A percentile compares a stretch with the other conserved stretches of the same genome.
Evolutionary conservation across 2,888 invertebrate genomes (phyloP).

Genomic region (Busseola fusca): DNA sequence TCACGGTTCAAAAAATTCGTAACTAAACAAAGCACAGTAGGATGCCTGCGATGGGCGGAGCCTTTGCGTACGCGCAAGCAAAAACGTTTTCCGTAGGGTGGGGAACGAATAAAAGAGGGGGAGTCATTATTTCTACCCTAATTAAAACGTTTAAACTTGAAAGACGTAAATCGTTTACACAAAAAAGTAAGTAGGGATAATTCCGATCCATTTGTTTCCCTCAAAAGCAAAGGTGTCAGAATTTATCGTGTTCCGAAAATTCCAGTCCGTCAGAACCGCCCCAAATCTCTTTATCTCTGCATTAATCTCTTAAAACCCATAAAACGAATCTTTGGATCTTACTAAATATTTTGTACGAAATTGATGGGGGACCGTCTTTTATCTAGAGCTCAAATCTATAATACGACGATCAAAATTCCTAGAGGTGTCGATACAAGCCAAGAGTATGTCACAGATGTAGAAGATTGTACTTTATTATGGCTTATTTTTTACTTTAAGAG

Average conservation of each 20-base stretch:
- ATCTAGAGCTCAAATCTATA: slow-evolving; percentile 81
- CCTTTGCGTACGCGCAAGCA: slow-evolving; percentile 73
- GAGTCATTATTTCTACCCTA: slow-evolving; percentile 58
- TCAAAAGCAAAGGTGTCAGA: slow-evolving; percentile 76
- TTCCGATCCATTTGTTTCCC: slow-evolving; percentile 57
- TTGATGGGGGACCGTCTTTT: slow-evolving; percentile 85
- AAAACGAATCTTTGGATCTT: slow-evolving; percentile 86
- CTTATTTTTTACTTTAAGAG: slow-evolving; percentile 63
- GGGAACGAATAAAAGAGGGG: slow-evolving; percentile 63
- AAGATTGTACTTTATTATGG: slow-evolving; percentile 70
- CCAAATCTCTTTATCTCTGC: slow-evolving; percentile 85
- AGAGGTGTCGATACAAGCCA: slow-evolving; percentile 87
- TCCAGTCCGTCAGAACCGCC: slow-evolving; percentile 75
- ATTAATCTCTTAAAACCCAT: slow-evolving; percentile 86
- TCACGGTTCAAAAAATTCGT: slow-evolving; percentile 74
- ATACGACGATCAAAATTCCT: slow-evolving; percentile 85
- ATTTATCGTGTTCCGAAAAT: slow-evolving; percentile 82
- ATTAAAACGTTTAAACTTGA: slow-evolving; percentile 59
- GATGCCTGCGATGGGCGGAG: slow-evolving; percentile 79
- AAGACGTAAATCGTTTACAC: slow-evolving; percentile 36
- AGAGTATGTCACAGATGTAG: slow-evolving; percentile 76
- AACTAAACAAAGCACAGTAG: slow-evolving; percentile 78
- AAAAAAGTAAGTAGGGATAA: slow-evolving; percentile 53
- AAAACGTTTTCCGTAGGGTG: slow-evolving; percentile 61
- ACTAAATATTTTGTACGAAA: slow-evolving; percentile 87